These are phyloP conservation scores for Chionis minor DNA, from an alignment of 2,113 vertebrate species.

Conservation along the genomic window DNA sequence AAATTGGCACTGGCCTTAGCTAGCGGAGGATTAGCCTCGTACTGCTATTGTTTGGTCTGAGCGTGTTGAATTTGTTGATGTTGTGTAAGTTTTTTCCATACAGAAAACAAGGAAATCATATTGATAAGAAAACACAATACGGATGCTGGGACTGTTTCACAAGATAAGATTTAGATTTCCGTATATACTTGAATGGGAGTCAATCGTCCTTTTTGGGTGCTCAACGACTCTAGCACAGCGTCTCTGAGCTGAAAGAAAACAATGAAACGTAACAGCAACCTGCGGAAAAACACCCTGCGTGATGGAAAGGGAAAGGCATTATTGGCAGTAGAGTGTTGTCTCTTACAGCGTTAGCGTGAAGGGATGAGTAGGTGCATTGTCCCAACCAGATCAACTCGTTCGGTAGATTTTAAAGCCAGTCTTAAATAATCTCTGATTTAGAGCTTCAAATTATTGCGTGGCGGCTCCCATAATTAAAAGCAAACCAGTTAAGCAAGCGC, in stretches of 20 bases:
- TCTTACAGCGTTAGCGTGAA: not conserved
- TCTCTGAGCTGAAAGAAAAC: conserved; percentile 1
- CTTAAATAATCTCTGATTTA: not conserved
- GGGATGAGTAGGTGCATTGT: not conserved
- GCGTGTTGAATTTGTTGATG: not conserved
- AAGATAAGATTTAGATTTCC: conserved; percentile 78
- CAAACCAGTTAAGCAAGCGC: conserved; percentile 15
- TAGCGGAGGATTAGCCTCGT: not conserved
- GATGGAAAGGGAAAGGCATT: conserved; percentile 9
- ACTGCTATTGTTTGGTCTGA: conserved; percentile 36
- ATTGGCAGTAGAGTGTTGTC: not conserved
- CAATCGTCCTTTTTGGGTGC: conserved; percentile 13
- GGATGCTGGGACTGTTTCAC: conserved; percentile 71
- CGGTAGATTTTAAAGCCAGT: not conserved
- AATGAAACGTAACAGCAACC: not conserved
- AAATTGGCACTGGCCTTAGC: not conserved
- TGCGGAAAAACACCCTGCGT: not conserved
- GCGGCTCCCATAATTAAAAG: not conserved
- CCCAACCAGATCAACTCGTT: not conserved
- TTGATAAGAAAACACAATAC: conserved; percentile 77
- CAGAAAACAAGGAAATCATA: conserved; percentile 78
- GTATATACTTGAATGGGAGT: conserved; percentile 60
- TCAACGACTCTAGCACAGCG: not conserved
- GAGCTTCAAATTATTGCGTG: not conserved
- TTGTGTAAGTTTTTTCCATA: not conserved